Conservation (phyloP, 2,797 vertebrate species). For the Xyrichtys novacula region DNA sequence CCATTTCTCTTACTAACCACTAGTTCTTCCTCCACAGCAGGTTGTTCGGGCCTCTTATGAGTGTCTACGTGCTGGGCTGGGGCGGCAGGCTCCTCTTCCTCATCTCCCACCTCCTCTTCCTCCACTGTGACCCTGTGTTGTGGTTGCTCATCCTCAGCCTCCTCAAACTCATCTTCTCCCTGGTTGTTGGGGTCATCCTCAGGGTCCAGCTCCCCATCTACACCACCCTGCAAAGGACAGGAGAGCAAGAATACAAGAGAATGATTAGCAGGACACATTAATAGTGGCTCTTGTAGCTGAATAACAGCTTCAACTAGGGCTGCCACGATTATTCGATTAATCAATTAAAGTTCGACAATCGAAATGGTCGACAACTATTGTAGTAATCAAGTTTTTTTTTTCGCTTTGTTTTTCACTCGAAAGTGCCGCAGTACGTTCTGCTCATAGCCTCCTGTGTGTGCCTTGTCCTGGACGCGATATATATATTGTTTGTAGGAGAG, state of each 20-base stretch:
- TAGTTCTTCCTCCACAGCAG: conserved; percentile 89
- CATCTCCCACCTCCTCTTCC: conserved; percentile 86
- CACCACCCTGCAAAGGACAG: conserved; percentile 77
- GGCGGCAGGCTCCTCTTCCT: conserved; percentile 85
- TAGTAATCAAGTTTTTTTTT: too few species aligned
- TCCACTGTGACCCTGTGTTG: conserved; percentile 83
- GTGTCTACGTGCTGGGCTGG: conserved; percentile 82
- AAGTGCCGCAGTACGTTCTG: too few species aligned
- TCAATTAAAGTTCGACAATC: too few species aligned
- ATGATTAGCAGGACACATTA: background rate
- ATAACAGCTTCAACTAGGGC: background rate
- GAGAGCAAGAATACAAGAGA: background rate
- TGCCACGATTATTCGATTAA: too few species aligned
- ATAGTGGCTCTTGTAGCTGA: background rate
- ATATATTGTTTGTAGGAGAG: too few species aligned
- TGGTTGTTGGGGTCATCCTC: conserved; percentile 99
- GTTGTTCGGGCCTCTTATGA: conserved; percentile 74
- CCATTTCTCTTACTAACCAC: conserved; percentile 84
- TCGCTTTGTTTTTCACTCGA: too few species aligned
- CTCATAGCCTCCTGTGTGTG: too few species aligned
- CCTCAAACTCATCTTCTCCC: conserved; percentile 98
- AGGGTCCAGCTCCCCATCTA: conserved; percentile 90
- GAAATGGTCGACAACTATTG: too few species aligned
- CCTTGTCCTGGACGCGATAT: too few species aligned
- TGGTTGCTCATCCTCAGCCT: conserved; percentile 91